Conservation (phyloP, 2,797 vertebrate genomes). For the Delichon dasypus region DNA sequence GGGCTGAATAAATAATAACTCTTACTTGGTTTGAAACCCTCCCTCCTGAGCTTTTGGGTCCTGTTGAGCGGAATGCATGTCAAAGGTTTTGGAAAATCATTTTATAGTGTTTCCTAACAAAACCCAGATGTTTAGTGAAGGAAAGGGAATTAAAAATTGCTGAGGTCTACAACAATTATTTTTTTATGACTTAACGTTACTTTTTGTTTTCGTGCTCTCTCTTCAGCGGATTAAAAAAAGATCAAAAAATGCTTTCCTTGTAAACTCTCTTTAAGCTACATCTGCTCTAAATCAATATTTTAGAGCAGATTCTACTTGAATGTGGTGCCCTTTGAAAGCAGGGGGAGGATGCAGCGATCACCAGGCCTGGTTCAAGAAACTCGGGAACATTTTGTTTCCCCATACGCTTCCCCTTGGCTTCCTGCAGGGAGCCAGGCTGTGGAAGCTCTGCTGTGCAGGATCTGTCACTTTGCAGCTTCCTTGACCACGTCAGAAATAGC, state of each 20-base stretch:
- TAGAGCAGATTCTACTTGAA: neutral
- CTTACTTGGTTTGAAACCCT: neutral
- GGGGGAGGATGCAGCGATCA: neutral
- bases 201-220: conserved; percentile 19
- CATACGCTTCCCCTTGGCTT: rapidly evolving
- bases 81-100: conserved; percentile 36
- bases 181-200: conserved; percentile 21
- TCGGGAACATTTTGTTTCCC: neutral
- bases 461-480: neutral
- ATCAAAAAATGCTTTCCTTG: neutral
- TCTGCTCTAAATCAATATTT: conserved; percentile 35
- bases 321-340: neutral
- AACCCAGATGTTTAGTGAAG: conserved; percentile 25
- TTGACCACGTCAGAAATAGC: neutral
- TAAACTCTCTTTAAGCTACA: neutral
- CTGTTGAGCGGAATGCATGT: neutral
- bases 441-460: neutral
- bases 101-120: conserved; percentile 41
- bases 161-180: conserved; percentile 8
- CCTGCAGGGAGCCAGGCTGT: neutral
- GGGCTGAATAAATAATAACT: neutral
- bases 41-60: neutral
- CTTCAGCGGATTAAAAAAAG: neutral
- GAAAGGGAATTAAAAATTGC: conserved; percentile 34
- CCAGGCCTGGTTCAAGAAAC: neutral